phyloP scores from a whole-genome alignment of 2,888 invertebrate species.

The Folsomia manolachei region DNA sequence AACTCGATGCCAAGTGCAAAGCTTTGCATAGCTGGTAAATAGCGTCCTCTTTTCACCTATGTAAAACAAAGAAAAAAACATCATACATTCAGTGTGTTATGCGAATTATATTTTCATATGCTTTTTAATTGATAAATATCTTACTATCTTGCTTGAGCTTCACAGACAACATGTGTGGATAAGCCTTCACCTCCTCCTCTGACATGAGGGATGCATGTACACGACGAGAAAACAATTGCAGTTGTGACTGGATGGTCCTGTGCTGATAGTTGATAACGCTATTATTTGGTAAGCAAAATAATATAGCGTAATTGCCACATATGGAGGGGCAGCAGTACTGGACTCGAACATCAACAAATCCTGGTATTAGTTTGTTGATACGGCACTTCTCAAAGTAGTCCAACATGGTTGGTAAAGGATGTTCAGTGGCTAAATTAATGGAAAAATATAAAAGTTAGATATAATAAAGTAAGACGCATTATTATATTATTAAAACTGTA shows the following conservation, averaged over 20 bases:
- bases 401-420: not conserved
- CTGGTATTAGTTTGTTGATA: not conserved
- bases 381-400: not conserved
- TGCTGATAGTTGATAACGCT: not conserved
- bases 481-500: not conserved
- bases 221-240: not conserved
- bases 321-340: not conserved
- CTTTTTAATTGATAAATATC: not conserved
- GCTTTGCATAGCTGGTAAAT: no score
- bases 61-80: not conserved
- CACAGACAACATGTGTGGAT: not conserved
- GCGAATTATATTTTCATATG: not conserved
- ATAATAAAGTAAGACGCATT: not conserved
- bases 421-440: not conserved
- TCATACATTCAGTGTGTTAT: not conserved
- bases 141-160: not conserved
- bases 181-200: not conserved
- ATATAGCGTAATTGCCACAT: not conserved
- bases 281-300: not conserved
- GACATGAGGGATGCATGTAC: not conserved
- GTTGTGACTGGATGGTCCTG: constrained; percentile 5
- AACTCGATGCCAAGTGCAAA: constrained; percentile 6
- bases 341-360: not conserved
- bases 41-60: not conserved
- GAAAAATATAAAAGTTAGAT: not conserved